Evolutionary conservation across 35 echinoderm and acorn worm genomes (phyloP).

Genomic region (Apostichopus californicus): DNA sequence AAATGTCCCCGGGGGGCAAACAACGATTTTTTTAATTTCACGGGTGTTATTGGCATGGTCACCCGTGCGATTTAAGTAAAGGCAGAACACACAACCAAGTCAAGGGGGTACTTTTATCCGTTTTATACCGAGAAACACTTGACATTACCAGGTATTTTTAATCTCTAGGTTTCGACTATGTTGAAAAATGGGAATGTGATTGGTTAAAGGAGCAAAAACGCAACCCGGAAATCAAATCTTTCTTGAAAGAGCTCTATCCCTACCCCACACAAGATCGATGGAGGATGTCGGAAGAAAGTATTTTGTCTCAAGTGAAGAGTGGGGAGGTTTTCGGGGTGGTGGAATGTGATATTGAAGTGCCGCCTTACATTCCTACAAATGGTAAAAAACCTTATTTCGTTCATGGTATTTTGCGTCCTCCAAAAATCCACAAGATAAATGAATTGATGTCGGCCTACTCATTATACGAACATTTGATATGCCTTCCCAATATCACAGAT

Average conservation of each 20-base stretch:
- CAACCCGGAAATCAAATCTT: background rate
- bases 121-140: background rate
- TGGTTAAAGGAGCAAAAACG: background rate
- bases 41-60: constrained; percentile 43
- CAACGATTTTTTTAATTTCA: constrained; percentile 21
- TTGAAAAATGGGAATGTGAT: constrained; percentile 54
- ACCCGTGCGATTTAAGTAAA: constrained; percentile 18
- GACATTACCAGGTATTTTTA: background rate
- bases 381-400: too few species aligned
- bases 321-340: constrained; percentile 45
- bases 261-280: constrained; percentile 14
- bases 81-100: constrained; percentile 39
- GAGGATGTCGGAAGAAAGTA: constrained; percentile 28
- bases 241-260: constrained; percentile 23
- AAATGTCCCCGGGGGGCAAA: background rate
- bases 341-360: constrained; percentile 63
- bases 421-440: too few species aligned
- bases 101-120: constrained; percentile 3
- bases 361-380: background rate
- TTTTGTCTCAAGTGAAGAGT: constrained; percentile 12
- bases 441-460: too few species aligned
- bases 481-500: too few species aligned
- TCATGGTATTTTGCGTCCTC: too few species aligned
- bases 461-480: too few species aligned
- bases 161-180: background rate